Evolutionary conservation across 2,888 invertebrate species (phyloP), one percentile per base, ranked within the genome.

Genomic region (Eumacrocentrus americanus): DNA sequence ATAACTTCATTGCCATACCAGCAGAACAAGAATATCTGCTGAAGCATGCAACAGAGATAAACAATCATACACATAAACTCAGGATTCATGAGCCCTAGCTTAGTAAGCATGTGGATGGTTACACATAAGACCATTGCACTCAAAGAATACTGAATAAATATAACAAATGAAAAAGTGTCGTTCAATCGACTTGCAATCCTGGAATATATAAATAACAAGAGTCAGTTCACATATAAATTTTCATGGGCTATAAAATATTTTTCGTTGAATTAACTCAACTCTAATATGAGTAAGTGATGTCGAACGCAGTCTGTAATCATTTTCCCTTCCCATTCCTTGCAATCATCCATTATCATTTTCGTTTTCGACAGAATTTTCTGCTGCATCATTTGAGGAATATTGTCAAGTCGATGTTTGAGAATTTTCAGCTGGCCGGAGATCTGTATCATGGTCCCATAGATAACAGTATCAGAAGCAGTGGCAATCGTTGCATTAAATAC

Each of bases 1-100:
- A 29, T 60, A 1, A 64, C 60, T 47, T 64, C 54, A 35, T 60
- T 60, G 2, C 59, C 64, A 18, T 47, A 57, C 61, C 60, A 62
- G 14, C 64, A 64, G 14, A 25, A 62, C 1, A 64, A 7, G 47
- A 62, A 60, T 42, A 64, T 57, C 20, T 64, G 46, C 7, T 22
- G 12, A 7, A 58, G n/a, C 16, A 64, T 57, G n/a, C 16, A 18
- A 9, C 7, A 7, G 1, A 53, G 25, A 16, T 58, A 64, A 1
- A 44, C 2, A 7, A 54, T 11, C 11, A 42, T 6, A 7, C 9
- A 50, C 2, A 40, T 1, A 29, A 64, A 59, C 11, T 57, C 54
- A 3, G 18, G 3, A 35, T 50, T 60, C 7, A 50, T 20, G 3
- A 29, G 7, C 3, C 11, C 20, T 16, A 54, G 16, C 35, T 42